These are phyloP conservation scores for Trichogramma pretiosum DNA, from an alignment of 1,140 invertebrate species.

Conservation along the genomic window DNA sequence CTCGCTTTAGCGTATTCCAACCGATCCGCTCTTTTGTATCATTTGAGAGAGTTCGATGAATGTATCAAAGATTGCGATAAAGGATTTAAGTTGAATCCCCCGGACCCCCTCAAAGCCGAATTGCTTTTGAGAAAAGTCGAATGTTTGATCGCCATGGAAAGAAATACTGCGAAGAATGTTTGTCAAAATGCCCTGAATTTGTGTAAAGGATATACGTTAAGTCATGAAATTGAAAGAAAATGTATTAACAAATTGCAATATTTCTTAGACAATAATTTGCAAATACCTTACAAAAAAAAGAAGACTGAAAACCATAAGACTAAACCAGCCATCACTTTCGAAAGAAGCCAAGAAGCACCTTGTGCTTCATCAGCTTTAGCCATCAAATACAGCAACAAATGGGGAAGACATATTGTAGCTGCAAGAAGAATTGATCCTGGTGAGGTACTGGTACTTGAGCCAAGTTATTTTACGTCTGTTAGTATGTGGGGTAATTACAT, in stretches of 20 bases:
- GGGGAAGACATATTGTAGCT: slow-evolving; percentile 3
- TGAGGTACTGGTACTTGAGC: background rate
- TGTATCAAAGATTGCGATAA: background rate
- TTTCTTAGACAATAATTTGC: background rate
- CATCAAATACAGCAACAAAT: background rate
- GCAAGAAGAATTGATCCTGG: background rate
- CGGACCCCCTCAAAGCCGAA: background rate
- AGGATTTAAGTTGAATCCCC: background rate
- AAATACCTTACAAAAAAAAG: too few relatives aligned
- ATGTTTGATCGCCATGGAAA: background rate
- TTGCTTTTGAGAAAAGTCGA: background rate
- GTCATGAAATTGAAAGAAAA: background rate
- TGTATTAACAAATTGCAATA: background rate
- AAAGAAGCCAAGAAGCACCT: background rate
- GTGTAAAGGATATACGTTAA: background rate
- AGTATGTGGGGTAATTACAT: background rate
- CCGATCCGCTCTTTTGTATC: slow-evolving; percentile 1
- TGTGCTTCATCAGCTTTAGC: background rate
- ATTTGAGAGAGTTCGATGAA: slow-evolving; percentile 1
- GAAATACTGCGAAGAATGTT: background rate
- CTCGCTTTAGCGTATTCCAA: slow-evolving; percentile 2
- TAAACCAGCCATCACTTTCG: background rate
- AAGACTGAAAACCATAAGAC: background rate
- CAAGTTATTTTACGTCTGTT: background rate
- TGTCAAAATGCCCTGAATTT: background rate